Conservation (phyloP, 2,888 invertebrate genomes). For the Morinoia aosen region DNA sequence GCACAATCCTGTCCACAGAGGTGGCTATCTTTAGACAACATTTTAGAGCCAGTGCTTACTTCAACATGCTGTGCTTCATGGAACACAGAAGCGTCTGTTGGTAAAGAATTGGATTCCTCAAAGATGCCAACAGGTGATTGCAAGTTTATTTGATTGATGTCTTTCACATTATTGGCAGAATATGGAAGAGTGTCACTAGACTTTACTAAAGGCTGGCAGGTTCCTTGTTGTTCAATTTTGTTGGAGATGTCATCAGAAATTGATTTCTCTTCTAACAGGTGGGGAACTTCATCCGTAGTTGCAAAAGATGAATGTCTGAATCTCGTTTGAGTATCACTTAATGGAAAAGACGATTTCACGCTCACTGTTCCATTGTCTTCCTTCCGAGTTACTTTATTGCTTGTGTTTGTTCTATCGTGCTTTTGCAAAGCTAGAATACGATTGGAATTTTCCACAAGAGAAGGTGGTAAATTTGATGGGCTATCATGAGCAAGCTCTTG, state of each 20-base stretch:
- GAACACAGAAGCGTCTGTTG: neutral
- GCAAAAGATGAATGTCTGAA: constrained; percentile 28
- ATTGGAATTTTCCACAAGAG: neutral
- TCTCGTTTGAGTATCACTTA: neutral
- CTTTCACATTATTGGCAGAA: neutral
- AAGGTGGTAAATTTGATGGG: neutral
- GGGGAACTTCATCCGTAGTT: constrained; percentile 7
- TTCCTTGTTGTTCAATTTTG: neutral
- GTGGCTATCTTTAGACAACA: neutral
- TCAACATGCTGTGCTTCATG: neutral
- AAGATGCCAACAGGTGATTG: neutral
- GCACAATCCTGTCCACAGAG: neutral
- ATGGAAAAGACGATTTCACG: neutral
- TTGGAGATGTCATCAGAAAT: neutral
- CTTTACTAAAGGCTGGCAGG: neutral
- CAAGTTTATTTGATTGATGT: neutral
- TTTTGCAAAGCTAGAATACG: neutral
- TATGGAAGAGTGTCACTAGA: neutral
- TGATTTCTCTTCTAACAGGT: constrained; percentile 37
- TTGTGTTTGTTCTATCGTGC: neutral
- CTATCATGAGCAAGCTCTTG: neutral
- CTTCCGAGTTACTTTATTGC: neutral
- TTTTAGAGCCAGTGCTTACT: neutral
- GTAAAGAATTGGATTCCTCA: neutral
- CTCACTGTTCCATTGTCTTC: neutral